Evolutionary conservation across 2,113 vertebrate genomes (phyloP).

Genomic region (Mormyrus lacerda): DNA sequence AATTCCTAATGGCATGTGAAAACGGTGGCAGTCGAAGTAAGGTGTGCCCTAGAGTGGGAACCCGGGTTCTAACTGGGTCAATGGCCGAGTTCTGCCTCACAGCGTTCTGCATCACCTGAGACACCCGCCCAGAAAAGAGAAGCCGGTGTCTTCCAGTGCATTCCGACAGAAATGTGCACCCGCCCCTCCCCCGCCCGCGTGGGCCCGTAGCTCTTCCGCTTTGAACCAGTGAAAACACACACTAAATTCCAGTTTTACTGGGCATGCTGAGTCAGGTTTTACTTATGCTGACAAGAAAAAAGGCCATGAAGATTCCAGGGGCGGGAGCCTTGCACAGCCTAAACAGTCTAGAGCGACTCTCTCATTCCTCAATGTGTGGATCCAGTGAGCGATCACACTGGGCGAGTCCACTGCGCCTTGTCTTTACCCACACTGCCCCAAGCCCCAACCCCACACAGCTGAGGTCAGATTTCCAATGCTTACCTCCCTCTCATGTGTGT

Average conservation of each 20-base stretch:
- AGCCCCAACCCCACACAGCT: background rate
- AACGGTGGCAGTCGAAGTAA: background rate
- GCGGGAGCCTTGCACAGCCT: background rate
- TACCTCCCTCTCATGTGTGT: slow-evolving; percentile 66
- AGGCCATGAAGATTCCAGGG: background rate
- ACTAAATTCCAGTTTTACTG: background rate
- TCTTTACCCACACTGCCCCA: background rate
- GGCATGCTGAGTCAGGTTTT: background rate
- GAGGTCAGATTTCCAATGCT: slow-evolving; percentile 10
- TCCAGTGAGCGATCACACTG: background rate
- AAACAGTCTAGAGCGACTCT: background rate
- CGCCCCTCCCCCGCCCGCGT: background rate
- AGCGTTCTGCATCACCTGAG: background rate
- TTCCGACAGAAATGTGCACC: background rate
- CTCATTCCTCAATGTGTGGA: background rate
- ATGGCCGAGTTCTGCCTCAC: background rate
- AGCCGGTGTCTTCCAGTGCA: background rate
- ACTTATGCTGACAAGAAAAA: background rate
- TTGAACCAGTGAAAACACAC: background rate
- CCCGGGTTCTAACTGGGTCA: background rate
- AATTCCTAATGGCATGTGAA: background rate
- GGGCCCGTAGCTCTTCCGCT: background rate
- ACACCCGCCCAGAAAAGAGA: background rate
- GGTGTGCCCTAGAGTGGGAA: background rate
- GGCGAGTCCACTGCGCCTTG: background rate